Evolutionary conservation across 2,797 vertebrate species (phyloP).

Genomic region (Rhabdomys pumilio): DNA sequence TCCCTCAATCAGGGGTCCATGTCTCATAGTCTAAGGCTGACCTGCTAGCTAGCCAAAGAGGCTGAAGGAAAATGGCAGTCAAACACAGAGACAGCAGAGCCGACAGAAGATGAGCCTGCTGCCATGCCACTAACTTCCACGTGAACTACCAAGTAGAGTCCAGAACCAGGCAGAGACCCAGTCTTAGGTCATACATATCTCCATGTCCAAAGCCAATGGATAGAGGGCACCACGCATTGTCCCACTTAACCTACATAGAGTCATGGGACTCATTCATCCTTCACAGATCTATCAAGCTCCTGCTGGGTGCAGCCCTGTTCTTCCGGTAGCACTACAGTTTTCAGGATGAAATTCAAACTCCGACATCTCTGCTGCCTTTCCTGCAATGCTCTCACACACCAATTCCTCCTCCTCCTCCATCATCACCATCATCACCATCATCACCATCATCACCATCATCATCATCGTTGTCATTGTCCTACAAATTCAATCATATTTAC

Average conservation of each 20-base stretch:
- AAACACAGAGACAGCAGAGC: background rate
- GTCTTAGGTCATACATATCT: background rate
- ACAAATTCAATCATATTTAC: conserved; percentile 82
- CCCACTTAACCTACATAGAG: background rate
- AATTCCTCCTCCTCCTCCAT: no score
- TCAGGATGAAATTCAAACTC: conserved; percentile 80
- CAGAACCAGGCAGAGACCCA: background rate
- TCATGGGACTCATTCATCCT: background rate
- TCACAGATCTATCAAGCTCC: background rate
- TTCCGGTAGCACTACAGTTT: conserved; percentile 67
- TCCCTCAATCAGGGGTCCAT: background rate
- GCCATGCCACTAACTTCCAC: background rate
- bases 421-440: conserved; percentile 72
- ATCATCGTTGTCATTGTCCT: conserved; percentile 82
- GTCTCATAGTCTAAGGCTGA: background rate
- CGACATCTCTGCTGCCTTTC: conserved; percentile 76
- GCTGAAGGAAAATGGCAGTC: background rate
- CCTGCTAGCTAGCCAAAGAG: background rate
- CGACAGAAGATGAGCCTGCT: background rate
- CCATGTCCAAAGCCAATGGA: background rate
- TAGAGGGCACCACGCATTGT: background rate
- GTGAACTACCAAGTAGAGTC: background rate
- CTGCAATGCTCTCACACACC: conserved; percentile 54
- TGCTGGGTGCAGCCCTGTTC: background rate
- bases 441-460: conserved; percentile 82